Evolutionary conservation across 2,797 vertebrate genomes (phyloP).

Genomic region (Serranus cabrilla): DNA sequence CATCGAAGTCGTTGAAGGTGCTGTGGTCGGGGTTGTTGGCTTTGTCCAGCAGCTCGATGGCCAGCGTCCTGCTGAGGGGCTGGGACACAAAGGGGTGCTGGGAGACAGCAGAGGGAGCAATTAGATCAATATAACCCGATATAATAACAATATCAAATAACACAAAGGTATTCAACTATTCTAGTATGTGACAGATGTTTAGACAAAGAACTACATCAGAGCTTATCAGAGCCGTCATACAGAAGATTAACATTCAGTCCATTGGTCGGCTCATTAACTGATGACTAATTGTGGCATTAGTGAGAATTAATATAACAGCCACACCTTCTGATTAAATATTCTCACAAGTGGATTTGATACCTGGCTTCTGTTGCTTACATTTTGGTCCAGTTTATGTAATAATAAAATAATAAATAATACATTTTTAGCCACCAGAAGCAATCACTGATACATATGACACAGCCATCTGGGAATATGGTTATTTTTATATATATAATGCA

Average conservation of each 20-base stretch:
- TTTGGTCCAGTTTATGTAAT: not conserved
- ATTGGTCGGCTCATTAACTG: not conserved
- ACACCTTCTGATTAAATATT: not conserved
- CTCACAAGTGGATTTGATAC: not conserved
- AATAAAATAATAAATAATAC: too few relatives aligned
- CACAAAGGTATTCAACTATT: not conserved
- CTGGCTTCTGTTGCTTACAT: not conserved
- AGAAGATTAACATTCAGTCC: not conserved
- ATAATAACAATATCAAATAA: not conserved
- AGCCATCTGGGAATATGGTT: not conserved
- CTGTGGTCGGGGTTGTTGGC: constrained; percentile 97
- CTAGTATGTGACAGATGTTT: not conserved
- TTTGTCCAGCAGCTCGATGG: constrained; percentile 98
- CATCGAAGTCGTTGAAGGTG: constrained; percentile 94
- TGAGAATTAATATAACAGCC: not conserved
- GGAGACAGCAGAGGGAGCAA: constrained; percentile 17
- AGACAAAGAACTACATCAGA: not conserved
- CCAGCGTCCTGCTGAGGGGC: constrained; percentile 94
- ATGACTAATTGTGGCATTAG: not conserved
- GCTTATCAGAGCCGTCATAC: not conserved
- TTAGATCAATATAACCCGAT: not conserved
- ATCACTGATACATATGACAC: not conserved
- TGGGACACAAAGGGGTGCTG: constrained; percentile 98
- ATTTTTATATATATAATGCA: not conserved
- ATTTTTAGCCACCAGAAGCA: not conserved